Conservation (phyloP, 2,888 invertebrate species). For the Polymixis flavicincta region DNA sequence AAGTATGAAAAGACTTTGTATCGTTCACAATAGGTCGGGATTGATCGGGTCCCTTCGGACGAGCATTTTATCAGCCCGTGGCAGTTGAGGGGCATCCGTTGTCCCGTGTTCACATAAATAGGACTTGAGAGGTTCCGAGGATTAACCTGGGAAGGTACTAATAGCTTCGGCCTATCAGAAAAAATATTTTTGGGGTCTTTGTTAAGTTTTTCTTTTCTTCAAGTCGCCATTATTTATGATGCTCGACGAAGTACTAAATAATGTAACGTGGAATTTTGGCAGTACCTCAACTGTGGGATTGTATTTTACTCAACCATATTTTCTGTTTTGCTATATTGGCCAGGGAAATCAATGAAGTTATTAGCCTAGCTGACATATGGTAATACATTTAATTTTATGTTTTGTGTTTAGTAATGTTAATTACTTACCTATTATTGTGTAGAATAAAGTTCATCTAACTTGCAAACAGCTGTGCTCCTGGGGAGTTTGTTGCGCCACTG, state of each 20-base stretch:
- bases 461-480: too few relatives aligned
- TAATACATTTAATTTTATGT: too few relatives aligned
- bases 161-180: constrained; percentile 61
- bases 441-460: too few relatives aligned
- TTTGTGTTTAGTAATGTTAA: too few relatives aligned
- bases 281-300: constrained; percentile 5
- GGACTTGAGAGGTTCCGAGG: constrained; percentile 69
- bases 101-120: constrained; percentile 71
- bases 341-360: background rate
- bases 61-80: constrained; percentile 77
- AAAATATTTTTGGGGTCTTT: constrained; percentile 45
- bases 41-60: constrained; percentile 75
- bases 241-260: constrained; percentile 24
- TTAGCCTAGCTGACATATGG: too few relatives aligned
- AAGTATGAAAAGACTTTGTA: constrained; percentile 72
- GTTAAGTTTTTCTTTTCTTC: constrained; percentile 37
- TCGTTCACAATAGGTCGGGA: constrained; percentile 76
- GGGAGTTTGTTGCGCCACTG: too few relatives aligned
- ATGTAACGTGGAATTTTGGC: constrained; percentile 13
- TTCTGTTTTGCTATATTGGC: background rate
- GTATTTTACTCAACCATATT: background rate
- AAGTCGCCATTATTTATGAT: constrained; percentile 32
- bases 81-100: constrained; percentile 74
- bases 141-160: constrained; percentile 73
- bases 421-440: too few relatives aligned